A percentile compares a stretch with the other conserved stretches of the same genome.
Evolutionary conservation across 2,113 vertebrate genomes (phyloP).

Genomic region (Cathartes aura): DNA sequence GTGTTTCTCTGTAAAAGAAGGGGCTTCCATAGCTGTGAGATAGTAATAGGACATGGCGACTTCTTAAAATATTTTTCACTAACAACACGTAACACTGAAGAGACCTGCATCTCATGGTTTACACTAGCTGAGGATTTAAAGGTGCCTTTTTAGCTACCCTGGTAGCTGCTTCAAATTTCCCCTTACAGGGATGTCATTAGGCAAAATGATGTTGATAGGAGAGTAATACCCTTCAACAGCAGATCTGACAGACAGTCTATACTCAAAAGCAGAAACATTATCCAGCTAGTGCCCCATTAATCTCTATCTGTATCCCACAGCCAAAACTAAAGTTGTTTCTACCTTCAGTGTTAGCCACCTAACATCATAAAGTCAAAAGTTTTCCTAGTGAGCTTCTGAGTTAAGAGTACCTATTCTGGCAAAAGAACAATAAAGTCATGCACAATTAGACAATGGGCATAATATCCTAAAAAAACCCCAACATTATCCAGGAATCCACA

Average conservation of each 20-base stretch:
- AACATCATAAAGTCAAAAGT: not conserved
- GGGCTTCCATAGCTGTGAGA: not conserved
- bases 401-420: not conserved
- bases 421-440: not conserved
- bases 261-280: not conserved
- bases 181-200: not conserved
- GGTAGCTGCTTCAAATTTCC: not conserved
- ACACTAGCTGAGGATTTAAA: not conserved
- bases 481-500: not conserved
- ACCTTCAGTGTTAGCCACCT: not conserved
- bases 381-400: not conserved
- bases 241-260: not conserved
- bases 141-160: not conserved
- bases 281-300: not conserved
- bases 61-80: not conserved
- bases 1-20: not conserved
- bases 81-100: not conserved
- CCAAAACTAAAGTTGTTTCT: not conserved
- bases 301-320: not conserved
- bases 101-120: not conserved
- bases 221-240: not conserved
- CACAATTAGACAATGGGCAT: not conserved
- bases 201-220: not conserved
- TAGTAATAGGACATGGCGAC: not conserved
- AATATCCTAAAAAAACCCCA: not conserved